Conservation (phyloP, 2,888 invertebrate species). For the Crocallis elinguaria region DNA sequence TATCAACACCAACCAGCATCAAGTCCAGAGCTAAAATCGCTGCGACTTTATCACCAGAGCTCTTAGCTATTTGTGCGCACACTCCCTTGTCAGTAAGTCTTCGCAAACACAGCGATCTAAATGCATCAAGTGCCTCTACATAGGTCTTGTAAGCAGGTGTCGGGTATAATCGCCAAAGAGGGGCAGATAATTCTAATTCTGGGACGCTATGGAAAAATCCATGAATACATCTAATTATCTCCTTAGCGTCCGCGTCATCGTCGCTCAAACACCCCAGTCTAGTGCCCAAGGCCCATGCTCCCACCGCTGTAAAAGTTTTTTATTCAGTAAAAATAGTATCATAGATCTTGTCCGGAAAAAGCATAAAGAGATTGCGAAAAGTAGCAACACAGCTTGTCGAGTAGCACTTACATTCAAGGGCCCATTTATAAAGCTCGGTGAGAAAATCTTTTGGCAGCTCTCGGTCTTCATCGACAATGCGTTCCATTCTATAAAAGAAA, state of each 20-base stretch:
- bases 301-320: slow-evolving; percentile 87
- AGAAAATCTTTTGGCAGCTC: slow-evolving; percentile 89
- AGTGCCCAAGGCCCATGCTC: slow-evolving; percentile 91
- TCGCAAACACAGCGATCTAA: slow-evolving; percentile 85
- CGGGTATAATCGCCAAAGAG: slow-evolving; percentile 89
- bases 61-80: slow-evolving; percentile 71
- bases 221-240: slow-evolving; percentile 91
- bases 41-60: slow-evolving; percentile 78
- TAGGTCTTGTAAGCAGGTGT: slow-evolving; percentile 89
- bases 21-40: slow-evolving; percentile 91
- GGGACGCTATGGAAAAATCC: slow-evolving; percentile 91
- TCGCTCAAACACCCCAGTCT: slow-evolving; percentile 90
- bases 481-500: slow-evolving; percentile 86
- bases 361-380: slow-evolving; percentile 36
- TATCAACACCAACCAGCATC: slow-evolving; percentile 92
- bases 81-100: slow-evolving; percentile 75
- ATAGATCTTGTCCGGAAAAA: slow-evolving; percentile 40
- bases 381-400: slow-evolving; percentile 38
- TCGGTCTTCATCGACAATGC: slow-evolving; percentile 81
- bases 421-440: slow-evolving; percentile 91
- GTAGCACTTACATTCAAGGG: slow-evolving; percentile 89
- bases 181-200: slow-evolving; percentile 89
- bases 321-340: slow-evolving; percentile 38
- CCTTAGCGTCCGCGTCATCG: slow-evolving; percentile 89
- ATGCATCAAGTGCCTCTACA: slow-evolving; percentile 88